Evolutionary conservation across 2,113 vertebrate species (phyloP), one percentile per base, ranked within the genome.

Genomic region (Thinocorus orbignyianus): DNA sequence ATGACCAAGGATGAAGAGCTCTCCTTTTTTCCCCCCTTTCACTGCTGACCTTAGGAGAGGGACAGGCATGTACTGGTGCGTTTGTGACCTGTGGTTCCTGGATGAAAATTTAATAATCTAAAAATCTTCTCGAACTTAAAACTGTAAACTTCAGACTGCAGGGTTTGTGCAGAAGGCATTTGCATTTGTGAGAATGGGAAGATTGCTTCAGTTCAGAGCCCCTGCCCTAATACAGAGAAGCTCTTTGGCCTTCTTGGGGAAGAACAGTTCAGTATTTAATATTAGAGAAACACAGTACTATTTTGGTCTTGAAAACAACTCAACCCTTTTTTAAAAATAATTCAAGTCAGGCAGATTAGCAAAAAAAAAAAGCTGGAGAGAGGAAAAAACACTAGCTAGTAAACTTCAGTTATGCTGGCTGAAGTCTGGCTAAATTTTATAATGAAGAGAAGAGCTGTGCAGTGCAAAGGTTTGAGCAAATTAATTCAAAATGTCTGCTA

Each of bases 1-100:
- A 16, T 41, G 15, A 24, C 12, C 54, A 22, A 11, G 12, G 46
- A 48, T 57, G n/a, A 64, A 28, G 17, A 31, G 14, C 24, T 14
- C 17, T 37, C 1, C 24, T 30, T 42, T 18, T 30, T 17, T 1
- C 6, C 8, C 9, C 12, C 6, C 15, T 33, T 16, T 41, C 39
- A 28, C 54, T 69, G 17, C 41, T 39, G 44, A 6, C 23, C 17
- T 49, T 12, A 65, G 49, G 22, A 66, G 26, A 64, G 24, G 18
- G 8, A 1, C 7, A 3, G 33, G 8, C 2, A 4, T 4, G 10
- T 23, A 7, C 9, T 66, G 62, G 7, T 64, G 65, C 26, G 13
- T 83, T 89, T 80, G 22, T 86, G 48, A 14, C 3, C 1, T 37
- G 13, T 12, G 9, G 30, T 46, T 35, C 19, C 23, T 64, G 37